Conservation (phyloP, 35 echinoderm and acorn worm genomes). For the Nesometra sesokonis region DNA sequence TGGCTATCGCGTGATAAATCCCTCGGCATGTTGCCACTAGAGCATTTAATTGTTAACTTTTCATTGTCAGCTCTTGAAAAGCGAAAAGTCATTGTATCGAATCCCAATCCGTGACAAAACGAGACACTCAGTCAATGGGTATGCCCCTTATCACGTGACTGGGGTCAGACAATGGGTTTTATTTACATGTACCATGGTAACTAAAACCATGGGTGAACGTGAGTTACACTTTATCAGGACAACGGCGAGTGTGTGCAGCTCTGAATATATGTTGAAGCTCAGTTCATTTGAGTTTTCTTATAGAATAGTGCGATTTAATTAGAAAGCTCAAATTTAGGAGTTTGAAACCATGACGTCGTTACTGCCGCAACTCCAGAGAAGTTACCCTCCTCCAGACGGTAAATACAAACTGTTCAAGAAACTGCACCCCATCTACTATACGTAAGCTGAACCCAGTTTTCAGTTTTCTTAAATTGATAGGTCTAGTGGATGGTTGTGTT, state of each 20-base stretch:
- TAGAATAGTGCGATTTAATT: not conserved
- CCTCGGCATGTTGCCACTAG: too few relatives aligned
- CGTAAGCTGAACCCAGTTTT: constrained; percentile 42
- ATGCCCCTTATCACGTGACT: not conserved
- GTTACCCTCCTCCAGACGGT: constrained; percentile 38
- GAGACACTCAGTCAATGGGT: not conserved
- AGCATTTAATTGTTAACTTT: too few relatives aligned
- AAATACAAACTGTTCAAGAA: constrained; percentile 45
- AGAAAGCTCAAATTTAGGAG: not conserved
- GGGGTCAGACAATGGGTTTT: not conserved
- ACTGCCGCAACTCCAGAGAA: constrained; percentile 64
- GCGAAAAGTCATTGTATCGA: not conserved
- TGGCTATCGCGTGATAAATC: too few relatives aligned
- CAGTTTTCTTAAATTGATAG: too few relatives aligned
- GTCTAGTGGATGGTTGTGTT: too few relatives aligned
- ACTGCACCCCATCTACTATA: constrained; percentile 86
- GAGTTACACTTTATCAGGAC: not conserved
- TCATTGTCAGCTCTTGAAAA: too few relatives aligned
- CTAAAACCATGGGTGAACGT: not conserved
- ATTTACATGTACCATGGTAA: constrained; percentile 53
- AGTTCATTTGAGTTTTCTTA: not conserved
- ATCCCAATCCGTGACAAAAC: not conserved
- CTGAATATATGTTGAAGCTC: not conserved
- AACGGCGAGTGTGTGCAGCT: not conserved
- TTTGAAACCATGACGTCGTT: constrained; percentile 71